Percentiles rank a stretch among this genome's conserved stretches.
Conservation (phyloP, 2,888 invertebrate genomes). For the Chouioia cunea region DNA sequence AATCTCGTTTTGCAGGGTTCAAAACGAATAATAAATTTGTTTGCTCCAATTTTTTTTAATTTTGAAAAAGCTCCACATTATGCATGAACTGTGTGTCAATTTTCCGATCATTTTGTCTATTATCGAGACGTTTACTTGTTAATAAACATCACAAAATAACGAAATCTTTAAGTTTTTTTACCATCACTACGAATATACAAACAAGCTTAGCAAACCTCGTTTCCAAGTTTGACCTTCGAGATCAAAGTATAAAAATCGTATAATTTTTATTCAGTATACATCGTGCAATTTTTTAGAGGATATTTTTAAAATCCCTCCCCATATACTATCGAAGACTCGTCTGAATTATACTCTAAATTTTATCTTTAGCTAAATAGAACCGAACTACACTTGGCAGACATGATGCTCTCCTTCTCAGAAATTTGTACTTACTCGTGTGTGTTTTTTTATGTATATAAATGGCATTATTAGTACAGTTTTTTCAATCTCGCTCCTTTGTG, state of each 20-base stretch:
- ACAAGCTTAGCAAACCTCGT: conserved; percentile 11
- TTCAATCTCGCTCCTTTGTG: conserved; percentile 56
- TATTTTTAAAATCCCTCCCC: conserved; percentile 56
- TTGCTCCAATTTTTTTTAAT: conserved; percentile 44
- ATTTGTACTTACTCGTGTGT: conserved; percentile 66
- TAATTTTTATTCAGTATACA: conserved; percentile 65
- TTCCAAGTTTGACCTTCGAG: conserved; percentile 44
- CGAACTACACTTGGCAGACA: conserved; percentile 61
- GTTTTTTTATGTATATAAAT: conserved; percentile 56
- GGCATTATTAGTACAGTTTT: conserved; percentile 59
- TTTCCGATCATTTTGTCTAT: conserved; percentile 33
- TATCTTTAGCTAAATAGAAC: conserved; percentile 57
- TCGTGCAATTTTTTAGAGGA: conserved; percentile 61
- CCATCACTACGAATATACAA: conserved; percentile 18
- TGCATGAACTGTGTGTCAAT: conserved; percentile 50
- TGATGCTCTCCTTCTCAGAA: conserved; percentile 56
- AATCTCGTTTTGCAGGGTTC: conserved; percentile 41
- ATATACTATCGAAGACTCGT: conserved; percentile 48
- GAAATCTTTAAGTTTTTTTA: conserved; percentile 27
- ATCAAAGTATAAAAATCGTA: conserved; percentile 63
- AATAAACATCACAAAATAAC: conserved; percentile 29
- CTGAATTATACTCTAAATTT: conserved; percentile 32
- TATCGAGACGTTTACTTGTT: conserved; percentile 6
- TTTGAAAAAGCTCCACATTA: conserved; percentile 55
- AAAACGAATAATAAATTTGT: conserved; percentile 28